These are phyloP conservation scores for Tinamus major DNA, from an alignment of 2,797 vertebrate genomes.

Conservation along the genomic window DNA sequence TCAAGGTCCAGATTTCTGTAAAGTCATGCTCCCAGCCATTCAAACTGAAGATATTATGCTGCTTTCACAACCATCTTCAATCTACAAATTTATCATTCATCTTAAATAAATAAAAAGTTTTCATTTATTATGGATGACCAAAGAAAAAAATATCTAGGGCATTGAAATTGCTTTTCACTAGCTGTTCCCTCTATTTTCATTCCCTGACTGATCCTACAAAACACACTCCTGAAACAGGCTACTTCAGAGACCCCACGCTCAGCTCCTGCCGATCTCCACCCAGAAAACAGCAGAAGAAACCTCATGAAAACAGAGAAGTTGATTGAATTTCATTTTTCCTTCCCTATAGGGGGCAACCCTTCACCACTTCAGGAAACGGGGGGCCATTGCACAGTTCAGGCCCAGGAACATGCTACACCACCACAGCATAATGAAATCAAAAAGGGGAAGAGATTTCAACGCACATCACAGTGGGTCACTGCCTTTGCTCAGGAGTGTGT, in stretches of 20 bases:
- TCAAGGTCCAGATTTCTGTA: background rate
- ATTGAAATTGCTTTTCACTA: background rate
- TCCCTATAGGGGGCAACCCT: slow-evolving; percentile 75
- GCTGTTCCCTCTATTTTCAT: background rate
- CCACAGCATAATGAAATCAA: background rate
- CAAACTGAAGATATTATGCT: background rate
- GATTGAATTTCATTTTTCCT: slow-evolving; percentile 49
- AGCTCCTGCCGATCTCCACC: background rate
- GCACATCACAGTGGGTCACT: background rate
- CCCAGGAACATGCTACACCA: background rate
- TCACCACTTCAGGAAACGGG: slow-evolving; percentile 10
- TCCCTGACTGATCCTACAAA: background rate
- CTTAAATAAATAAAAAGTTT: slow-evolving; percentile 50
- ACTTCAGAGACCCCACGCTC: background rate
- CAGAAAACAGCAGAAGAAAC: background rate
- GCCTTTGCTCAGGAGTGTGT: background rate
- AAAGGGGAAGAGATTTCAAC: slow-evolving; percentile 27
- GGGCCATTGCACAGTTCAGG: background rate
- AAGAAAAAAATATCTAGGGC: slow-evolving; percentile 17
- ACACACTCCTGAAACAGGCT: background rate
- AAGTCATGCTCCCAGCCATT: background rate
- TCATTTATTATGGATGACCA: slow-evolving; percentile 32
- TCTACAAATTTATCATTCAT: background rate
- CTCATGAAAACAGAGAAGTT: background rate
- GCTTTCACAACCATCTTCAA: background rate